Conservation (phyloP, 2,797 vertebrate species). For the Chloroceryle amazona region DNA sequence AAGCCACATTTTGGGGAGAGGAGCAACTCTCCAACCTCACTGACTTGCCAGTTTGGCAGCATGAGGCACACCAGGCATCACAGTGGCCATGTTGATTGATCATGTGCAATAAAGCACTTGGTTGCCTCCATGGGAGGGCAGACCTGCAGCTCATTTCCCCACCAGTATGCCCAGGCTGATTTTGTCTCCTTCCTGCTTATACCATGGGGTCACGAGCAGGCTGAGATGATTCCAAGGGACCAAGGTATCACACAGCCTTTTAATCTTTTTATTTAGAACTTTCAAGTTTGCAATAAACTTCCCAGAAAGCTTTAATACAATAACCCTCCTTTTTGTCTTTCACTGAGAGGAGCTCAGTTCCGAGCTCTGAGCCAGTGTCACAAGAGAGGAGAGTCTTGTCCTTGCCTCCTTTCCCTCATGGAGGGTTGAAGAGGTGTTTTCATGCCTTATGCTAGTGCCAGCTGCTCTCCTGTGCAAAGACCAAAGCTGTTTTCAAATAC, state of each 20-base stretch:
- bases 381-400: neutral
- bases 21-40: neutral
- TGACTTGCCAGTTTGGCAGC: accelerated
- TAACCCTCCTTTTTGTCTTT: neutral
- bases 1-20: neutral
- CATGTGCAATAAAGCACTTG: neutral
- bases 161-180: neutral
- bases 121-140: neutral
- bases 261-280: neutral
- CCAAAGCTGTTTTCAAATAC: neutral
- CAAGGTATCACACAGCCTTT: neutral
- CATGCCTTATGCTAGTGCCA: neutral
- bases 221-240: neutral
- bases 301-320: neutral
- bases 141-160: neutral
- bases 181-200: neutral
- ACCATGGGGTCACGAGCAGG: neutral
- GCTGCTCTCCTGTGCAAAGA: neutral
- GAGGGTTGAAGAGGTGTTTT: neutral
- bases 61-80: neutral
- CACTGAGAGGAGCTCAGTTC: neutral
- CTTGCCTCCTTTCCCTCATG: neutral
- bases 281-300: neutral
- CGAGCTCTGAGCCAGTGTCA: accelerated
- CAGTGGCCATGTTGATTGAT: neutral